Percentiles rank a stretch among this genome's conserved stretches.
phyloP scores from a whole-genome alignment of 2,888 invertebrate genomes.

The Epistrophe grossulariae region DNA sequence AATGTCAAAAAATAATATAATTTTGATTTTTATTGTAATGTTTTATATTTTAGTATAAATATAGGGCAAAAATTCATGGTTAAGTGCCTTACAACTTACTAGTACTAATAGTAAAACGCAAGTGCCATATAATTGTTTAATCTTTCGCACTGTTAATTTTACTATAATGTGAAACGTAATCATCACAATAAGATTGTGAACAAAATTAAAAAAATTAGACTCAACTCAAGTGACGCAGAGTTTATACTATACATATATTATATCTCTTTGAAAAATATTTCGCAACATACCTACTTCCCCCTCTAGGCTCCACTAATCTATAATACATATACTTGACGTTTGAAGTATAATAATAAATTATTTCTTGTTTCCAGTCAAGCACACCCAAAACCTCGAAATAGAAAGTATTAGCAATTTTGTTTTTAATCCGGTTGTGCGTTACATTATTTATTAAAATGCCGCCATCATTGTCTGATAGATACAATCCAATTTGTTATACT shows the following conservation, averaged over 20 bases:
- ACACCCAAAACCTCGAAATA: constrained; percentile 65
- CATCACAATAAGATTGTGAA: background rate
- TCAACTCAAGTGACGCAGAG: background rate
- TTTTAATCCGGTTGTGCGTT: constrained; percentile 53
- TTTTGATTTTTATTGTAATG: no score
- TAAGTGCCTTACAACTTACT: no score
- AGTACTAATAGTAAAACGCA: no score
- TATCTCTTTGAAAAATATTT: constrained; percentile 51
- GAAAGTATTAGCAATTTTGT: constrained; percentile 45
- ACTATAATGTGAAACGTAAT: no score
- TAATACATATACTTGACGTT: background rate
- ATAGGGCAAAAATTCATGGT: no score
- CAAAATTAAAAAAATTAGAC: background rate
- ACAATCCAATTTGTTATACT: constrained; percentile 32
- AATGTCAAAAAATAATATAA: no score
- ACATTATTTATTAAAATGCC: constrained; percentile 24
- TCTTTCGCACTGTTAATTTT: no score
- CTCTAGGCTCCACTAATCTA: background rate
- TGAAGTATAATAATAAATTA: constrained; percentile 19
- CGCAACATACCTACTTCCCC: constrained; percentile 33
- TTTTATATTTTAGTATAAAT: no score
- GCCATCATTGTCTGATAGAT: constrained; percentile 27
- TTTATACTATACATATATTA: background rate
- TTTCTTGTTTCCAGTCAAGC: constrained; percentile 26
- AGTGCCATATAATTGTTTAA: no score